Evolutionary conservation across 2,888 invertebrate genomes (phyloP), one percentile per base, ranked within the genome.

Genomic region (Sarcophaga carnaria): DNA sequence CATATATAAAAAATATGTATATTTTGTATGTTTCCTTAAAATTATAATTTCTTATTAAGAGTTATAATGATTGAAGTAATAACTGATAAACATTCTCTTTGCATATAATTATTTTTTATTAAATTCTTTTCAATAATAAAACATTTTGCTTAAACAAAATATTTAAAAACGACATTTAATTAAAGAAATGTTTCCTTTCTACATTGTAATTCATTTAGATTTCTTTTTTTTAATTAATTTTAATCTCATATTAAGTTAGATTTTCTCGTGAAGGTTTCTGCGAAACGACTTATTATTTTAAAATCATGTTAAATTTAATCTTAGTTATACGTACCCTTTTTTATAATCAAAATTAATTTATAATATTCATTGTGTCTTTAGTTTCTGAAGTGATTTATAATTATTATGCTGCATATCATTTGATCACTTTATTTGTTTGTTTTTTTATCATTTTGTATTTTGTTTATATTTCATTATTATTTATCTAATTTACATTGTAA

Each of bases 261-360:
- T 72, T 80, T 75, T 74, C 25, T 67, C 12, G 5, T 54, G 49
- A 79, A 84, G 75, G 79, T 84, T 84, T 84, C 84, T 79, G 84
- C 84, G 81, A 79, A 84, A 87, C 79, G 78, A 71, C 81, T 83
- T 83, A 80, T 75, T 71, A 80, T 72, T 71, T 76, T 83, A 78
- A 77, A 66, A 64, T 8, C 6, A 17, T 59, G n/a, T 71, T 45
- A 54, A 60, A 70, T 69, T 22, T n/a, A 70, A 11, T 27, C 25
- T 25, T 37, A 37, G 37, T 37, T 37, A 2, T 37, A 37, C 37
- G 37, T 2, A 37, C 37, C 2, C 37, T 71, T 62, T 75, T 45
- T 62, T 60, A 45, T 47, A 47, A 82, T 76, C 59, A 77, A 64
- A 76, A 66, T 66, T 70, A 75, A 17, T 54, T 78, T 64, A 45